Conservation (phyloP, 2,113 vertebrate species). For the Tapirus terrestris region DNA sequence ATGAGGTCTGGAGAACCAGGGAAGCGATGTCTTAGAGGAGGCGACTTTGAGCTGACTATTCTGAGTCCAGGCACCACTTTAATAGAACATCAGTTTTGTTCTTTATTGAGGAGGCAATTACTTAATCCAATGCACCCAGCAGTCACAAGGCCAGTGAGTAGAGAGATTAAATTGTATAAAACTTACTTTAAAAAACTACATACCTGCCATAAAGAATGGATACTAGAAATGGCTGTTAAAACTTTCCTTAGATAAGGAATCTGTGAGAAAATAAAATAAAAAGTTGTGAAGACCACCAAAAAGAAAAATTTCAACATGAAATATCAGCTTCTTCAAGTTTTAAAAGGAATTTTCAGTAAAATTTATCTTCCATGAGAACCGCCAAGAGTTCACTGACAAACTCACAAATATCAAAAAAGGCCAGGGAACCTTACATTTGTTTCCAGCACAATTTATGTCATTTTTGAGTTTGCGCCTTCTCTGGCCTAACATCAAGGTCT, state of each 20-base stretch:
- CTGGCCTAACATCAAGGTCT: not conserved
- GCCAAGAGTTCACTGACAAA: not conserved
- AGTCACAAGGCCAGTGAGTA: fast-evolving
- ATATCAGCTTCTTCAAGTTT: not conserved
- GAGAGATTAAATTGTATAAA: not conserved
- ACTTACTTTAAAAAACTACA: conserved; percentile 58
- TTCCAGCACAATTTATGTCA: not conserved
- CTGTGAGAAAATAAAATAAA: conserved; percentile 80
- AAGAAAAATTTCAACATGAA: not conserved
- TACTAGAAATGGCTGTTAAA: conserved; percentile 88
- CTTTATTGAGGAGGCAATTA: not conserved
- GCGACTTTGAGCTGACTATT: not conserved
- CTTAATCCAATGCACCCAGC: not conserved
- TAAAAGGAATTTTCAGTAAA: not conserved
- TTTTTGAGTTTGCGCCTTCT: not conserved
- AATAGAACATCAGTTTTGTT: not conserved
- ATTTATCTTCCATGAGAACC: not conserved
- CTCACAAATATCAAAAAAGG: not conserved
- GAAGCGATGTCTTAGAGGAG: fast-evolving
- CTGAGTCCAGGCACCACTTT: not conserved
- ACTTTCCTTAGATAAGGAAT: conserved; percentile 92
- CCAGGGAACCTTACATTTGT: not conserved
- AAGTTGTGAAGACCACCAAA: not conserved
- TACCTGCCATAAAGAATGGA: conserved; percentile 95
- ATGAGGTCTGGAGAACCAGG: not conserved